Conservation (phyloP, 1,140 invertebrate genomes). For the Zophobas morio region DNA sequence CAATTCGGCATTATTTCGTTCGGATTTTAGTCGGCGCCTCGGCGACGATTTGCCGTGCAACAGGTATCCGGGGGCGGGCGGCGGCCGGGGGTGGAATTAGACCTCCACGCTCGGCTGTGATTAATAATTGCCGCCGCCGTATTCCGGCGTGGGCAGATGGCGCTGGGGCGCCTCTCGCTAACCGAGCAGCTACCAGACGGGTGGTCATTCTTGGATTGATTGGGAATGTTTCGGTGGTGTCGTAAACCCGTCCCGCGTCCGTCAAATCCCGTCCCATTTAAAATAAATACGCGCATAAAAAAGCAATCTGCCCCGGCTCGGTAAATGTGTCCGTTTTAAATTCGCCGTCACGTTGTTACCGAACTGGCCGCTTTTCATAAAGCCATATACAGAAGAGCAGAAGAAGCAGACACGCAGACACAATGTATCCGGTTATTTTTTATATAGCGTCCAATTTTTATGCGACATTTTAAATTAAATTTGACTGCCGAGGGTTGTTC, state of each 20-base stretch:
- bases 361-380: conserved; percentile 42
- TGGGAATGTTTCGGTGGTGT: neutral
- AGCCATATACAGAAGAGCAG: conserved; percentile 26
- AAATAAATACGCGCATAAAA: conserved; percentile 38
- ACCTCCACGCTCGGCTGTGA: conserved; percentile 31
- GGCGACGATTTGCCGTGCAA: conserved; percentile 19
- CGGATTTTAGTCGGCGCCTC: neutral
- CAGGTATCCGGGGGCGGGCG: conserved; percentile 19
- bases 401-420: conserved; percentile 28
- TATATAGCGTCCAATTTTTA: conserved; percentile 56
- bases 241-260: conserved; percentile 7
- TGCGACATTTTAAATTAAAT: conserved; percentile 61
- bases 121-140: conserved; percentile 30
- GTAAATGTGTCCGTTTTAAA: conserved; percentile 48
- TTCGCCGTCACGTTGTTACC: conserved; percentile 46
- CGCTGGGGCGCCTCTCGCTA: neutral
- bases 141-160: neutral
- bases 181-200: neutral
- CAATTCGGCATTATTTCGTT: neutral
- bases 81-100: conserved; percentile 13
- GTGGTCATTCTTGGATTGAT: no score
- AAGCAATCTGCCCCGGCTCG: conserved; percentile 34
- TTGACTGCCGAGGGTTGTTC: conserved; percentile 59
- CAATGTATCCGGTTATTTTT: conserved; percentile 47
- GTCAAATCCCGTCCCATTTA: conserved; percentile 30